Percentiles rank a stretch among this genome's conserved stretches.
Evolutionary conservation across 2,113 vertebrate species (phyloP).

Genomic region (Clarias magur): DNA sequence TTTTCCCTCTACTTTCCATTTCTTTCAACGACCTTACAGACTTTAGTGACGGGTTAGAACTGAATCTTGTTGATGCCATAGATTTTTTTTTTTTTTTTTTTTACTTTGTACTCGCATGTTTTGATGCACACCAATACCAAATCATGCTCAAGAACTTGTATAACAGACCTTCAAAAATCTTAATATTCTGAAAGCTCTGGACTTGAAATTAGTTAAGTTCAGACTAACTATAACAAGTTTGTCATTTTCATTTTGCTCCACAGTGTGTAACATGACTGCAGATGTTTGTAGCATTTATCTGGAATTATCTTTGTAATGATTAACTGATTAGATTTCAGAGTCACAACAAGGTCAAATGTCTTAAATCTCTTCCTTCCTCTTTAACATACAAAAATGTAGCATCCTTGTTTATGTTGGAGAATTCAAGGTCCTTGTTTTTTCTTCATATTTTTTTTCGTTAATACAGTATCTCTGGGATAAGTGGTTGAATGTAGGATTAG

Average conservation of each 20-base stretch:
- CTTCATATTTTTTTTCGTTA: neutral
- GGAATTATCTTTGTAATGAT: neutral
- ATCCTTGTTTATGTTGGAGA: no score
- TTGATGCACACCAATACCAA: no score
- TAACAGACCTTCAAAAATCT: no score
- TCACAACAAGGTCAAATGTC: neutral
- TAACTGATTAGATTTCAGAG: neutral
- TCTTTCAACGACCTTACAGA: neutral
- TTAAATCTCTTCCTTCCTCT: neutral
- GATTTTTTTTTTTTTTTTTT: no score
- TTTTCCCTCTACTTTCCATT: neutral
- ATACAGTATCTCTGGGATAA: neutral
- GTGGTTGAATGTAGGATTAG: neutral
- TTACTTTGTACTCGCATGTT: no score
- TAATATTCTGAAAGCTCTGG: neutral
- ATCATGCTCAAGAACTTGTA: no score
- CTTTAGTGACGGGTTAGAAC: no score
- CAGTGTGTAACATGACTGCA: neutral
- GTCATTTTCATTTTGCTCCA: neutral
- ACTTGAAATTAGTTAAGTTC: neutral
- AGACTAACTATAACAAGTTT: neutral
- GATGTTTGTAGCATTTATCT: neutral
- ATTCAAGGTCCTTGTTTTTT: no score
- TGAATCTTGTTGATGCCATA: no score
- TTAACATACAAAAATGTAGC: neutral